These are phyloP conservation scores for Rhinichthys klamathensis DNA, from an alignment of 2,113 vertebrate species.

Conservation along the genomic window DNA sequence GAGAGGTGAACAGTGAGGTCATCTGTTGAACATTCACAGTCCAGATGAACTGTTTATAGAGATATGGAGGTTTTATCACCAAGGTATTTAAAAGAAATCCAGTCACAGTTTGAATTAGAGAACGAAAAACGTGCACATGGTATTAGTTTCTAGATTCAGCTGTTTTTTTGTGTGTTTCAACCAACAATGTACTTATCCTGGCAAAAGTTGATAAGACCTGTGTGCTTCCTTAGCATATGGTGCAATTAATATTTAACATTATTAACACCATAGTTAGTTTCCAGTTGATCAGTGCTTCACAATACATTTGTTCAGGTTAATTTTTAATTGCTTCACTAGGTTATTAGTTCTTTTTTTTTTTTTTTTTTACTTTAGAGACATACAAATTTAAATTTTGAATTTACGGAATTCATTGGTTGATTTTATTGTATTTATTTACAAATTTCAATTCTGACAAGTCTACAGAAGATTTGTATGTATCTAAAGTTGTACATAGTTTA, in stretches of 20 bases:
- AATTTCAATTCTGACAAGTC: no score
- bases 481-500: no score
- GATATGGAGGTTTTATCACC: slow-evolving; percentile 24
- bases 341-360: no score
- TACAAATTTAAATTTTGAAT: no score
- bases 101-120: neutral
- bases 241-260: neutral
- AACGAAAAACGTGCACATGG: slow-evolving; percentile 1
- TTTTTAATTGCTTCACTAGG: no score
- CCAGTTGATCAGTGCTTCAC: no score
- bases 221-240: neutral
- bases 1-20: neutral
- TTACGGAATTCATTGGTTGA: no score
- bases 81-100: slow-evolving; percentile 1
- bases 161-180: neutral
- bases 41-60: slow-evolving; percentile 12
- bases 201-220: neutral
- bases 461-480: no score
- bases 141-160: neutral
- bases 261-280: neutral
- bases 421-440: no score
- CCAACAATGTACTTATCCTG: neutral
- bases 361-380: no score
- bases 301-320: no score
- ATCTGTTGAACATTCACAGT: slow-evolving; percentile 2